Evolutionary conservation across 1,140 invertebrate genomes (phyloP).

Genomic region (Dendroctonus ponderosae): DNA sequence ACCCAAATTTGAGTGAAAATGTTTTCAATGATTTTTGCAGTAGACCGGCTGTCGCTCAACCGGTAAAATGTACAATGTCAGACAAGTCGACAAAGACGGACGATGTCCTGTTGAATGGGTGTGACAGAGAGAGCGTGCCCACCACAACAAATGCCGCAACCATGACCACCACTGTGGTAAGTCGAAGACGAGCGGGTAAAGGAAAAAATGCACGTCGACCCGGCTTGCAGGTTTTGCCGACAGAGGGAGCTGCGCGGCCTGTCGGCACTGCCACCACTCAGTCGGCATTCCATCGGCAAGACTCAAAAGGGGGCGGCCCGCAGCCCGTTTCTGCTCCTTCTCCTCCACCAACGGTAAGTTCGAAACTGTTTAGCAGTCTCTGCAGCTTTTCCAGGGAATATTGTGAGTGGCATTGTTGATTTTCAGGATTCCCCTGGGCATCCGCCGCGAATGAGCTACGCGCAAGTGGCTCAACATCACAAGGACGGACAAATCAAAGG

Average conservation of each 20-base stretch:
- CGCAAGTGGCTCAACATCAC: constrained; percentile 77
- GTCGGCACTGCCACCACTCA: constrained; percentile 17
- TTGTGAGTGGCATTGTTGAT: constrained; percentile 4
- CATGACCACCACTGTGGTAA: constrained; percentile 50
- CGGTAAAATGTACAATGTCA: constrained; percentile 53
- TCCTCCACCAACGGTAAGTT: constrained; percentile 35
- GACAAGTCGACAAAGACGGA: constrained; percentile 58
- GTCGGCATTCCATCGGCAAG: constrained; percentile 14
- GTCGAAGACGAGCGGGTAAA: not conserved
- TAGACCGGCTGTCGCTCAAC: constrained; percentile 29
- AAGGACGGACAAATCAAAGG: constrained; percentile 58
- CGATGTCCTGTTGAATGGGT: constrained; percentile 49
- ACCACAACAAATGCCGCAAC: constrained; percentile 52
- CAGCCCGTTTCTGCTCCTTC: constrained; percentile 31
- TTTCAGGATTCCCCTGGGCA: constrained; percentile 42
- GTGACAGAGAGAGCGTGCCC: constrained; percentile 44
- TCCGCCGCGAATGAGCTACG: constrained; percentile 72
- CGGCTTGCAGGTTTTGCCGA: too few relatives aligned
- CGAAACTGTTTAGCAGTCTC: not conserved
- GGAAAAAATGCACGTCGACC: too few relatives aligned
- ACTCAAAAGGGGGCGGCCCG: constrained; percentile 23
- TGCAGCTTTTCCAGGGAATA: not conserved
- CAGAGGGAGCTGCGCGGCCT: not conserved
- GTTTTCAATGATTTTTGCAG: not conserved
- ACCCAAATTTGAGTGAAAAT: too few relatives aligned